Percentiles rank a stretch among this genome's conserved stretches.
These are phyloP conservation scores for Cheirogaleus major DNA, from an alignment of 2,797 vertebrate genomes.

Conservation along the genomic window DNA sequence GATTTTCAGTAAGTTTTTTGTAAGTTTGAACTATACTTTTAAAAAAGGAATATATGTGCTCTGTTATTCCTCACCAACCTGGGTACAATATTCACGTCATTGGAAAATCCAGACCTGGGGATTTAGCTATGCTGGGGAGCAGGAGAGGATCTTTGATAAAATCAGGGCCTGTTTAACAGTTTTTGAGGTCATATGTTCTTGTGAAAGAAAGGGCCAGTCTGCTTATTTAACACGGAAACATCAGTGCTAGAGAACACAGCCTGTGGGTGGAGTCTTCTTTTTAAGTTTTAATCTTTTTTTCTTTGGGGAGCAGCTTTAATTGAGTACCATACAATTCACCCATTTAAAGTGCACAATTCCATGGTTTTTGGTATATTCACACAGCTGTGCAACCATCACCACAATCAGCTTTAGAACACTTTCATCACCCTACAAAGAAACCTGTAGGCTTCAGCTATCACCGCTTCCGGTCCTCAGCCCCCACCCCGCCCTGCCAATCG, in stretches of 20 bases:
- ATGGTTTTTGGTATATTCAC: background rate
- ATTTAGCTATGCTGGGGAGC: background rate
- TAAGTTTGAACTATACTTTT: background rate
- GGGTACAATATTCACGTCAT: background rate
- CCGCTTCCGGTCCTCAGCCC: accelerated
- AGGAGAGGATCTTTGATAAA: background rate
- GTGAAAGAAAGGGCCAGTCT: background rate
- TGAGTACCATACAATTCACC: background rate
- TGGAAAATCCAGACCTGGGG: background rate
- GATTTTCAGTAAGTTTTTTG: background rate
- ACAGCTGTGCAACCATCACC: background rate
- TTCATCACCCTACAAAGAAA: background rate
- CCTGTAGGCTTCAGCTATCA: background rate
- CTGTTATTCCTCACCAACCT: background rate
- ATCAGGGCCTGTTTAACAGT: background rate
- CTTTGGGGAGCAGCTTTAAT: background rate
- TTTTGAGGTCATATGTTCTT: background rate
- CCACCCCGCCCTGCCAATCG: background rate
- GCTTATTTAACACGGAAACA: background rate
- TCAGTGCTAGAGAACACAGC: background rate
- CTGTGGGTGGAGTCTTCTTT: background rate
- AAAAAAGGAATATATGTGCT: background rate
- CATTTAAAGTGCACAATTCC: background rate
- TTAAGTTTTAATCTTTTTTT: background rate
- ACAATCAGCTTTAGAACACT: background rate